Base-by-base conservation (phyloP, 2,113 vertebrate species). In the Nothoprocta pentlandii region DNA sequence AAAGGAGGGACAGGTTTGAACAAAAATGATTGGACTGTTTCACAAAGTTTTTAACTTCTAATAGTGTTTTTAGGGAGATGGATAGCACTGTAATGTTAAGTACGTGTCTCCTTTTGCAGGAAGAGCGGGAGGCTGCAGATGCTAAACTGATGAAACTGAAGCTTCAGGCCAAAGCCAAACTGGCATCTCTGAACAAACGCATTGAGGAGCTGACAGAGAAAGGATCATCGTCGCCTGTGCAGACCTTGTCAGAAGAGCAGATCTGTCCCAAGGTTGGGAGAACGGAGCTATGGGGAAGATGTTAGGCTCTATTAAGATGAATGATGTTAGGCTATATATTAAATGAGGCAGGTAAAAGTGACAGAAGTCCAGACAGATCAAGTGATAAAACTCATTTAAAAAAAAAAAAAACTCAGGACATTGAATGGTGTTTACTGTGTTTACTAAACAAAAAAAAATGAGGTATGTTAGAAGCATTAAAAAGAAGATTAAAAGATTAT, bases 141-240 rank as follows among this genome's bases (percentile, higher is more conserved):
- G 98, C 97, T 10, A 99, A 98, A 85, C 98, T 99, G 83, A 97
- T 98, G 94, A 99, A 99, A 80, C 98, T 99, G 47, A 99, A 99
- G 93, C 98, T 99, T 67, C 99, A 99, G 91, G 98, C 99, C 64
- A 99, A 99, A 93, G 99, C 98, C 49, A 99, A 98, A 95, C 82
- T 99, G 98, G 97, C 97, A 2, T 97, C 98, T 30, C 97, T 99
- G 94, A 99, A 96, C 96, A 99, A 98, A 96, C 98, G 98, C 79
- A 98, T 99, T 4, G 97, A 98, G 91, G 98, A 99, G 66, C 94
- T 99, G 85, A 99, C 98, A 63, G 98, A 97, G 71, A 98, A 98
- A 85, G 92, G 86, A 90, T 56, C 97, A 36, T 71, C 42, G 7
- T 3, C 62, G 80, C 44, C 95, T 28, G 15, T 34, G 10, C 92